Percentiles rank a stretch among this genome's conserved stretches.
Evolutionary conservation across 2,113 vertebrate species (phyloP).

Genomic region (Phylloscopus whistleri): DNA sequence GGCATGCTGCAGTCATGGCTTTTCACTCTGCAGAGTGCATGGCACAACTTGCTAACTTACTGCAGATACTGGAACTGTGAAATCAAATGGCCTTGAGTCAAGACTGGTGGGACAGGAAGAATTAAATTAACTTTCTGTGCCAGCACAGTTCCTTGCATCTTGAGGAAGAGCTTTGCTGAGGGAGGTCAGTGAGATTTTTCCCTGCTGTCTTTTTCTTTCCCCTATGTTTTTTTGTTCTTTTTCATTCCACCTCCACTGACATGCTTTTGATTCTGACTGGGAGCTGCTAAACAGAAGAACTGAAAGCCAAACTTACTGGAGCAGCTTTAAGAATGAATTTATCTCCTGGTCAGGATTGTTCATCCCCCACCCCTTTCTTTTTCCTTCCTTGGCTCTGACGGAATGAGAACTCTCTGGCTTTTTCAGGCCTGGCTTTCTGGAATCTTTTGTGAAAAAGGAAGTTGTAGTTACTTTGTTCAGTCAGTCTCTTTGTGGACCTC

Average conservation of each 20-base stretch:
- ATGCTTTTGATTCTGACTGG: background rate
- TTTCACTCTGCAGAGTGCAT: background rate
- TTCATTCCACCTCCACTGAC: background rate
- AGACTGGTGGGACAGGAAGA: slow-evolving; percentile 9
- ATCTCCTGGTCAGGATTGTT: background rate
- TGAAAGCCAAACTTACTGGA: background rate
- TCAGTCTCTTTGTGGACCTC: background rate
- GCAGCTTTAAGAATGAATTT: background rate
- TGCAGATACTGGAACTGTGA: slow-evolving; percentile 15
- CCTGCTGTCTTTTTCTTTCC: background rate
- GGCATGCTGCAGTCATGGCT: background rate
- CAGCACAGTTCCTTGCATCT: background rate
- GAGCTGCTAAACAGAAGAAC: background rate
- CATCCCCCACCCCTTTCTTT: background rate
- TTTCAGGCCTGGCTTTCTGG: background rate
- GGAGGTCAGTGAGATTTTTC: background rate
- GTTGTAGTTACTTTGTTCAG: background rate
- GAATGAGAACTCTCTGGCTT: background rate
- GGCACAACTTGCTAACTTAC: background rate
- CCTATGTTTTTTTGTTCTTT: background rate
- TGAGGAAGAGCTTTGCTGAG: background rate
- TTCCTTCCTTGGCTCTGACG: background rate
- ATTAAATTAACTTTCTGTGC: background rate
- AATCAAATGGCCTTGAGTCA: slow-evolving; percentile 31
- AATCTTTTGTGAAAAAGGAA: background rate